Evolutionary conservation across 2,888 invertebrate genomes (phyloP), one percentile per base, ranked within the genome.

Genomic region (Mycogona germanica): DNA sequence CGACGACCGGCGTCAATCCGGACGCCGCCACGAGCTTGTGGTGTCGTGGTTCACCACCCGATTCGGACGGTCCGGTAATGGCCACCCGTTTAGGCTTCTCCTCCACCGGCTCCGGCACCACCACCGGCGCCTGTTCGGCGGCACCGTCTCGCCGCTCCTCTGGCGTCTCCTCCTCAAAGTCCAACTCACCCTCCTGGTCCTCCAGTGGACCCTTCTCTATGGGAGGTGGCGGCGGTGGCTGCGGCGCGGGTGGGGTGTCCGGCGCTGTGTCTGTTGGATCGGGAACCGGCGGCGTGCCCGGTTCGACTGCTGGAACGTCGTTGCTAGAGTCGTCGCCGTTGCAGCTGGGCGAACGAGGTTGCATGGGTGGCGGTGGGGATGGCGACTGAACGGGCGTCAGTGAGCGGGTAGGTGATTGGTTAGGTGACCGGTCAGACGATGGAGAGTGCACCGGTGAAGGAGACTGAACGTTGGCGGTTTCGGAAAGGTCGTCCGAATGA

Each of bases 151-250:
- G 12, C 23, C 30, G 29, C 26, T 53, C 55, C 37, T 59, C 48
- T 9, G 28, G 60, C 56, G 40, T 58, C 57, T 59, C 63, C 59
- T 53, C 62, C 58, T 71, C 71, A 61, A 70, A 72, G 60, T 72
- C 71, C 42, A 72, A 59, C 55, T 71, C 71, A 3, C 65, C 67
- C 51, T 69, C 68, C 55, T 70, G 68, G 53, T 69, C 68, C 5
- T 51, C 52, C 17, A 57, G 28, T 14, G 17, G n/a, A n/a, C n/a
- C n/a, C 19, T 19, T 53, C 35, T 12, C 17, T 52, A 14, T 9
- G 14, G 14, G 14, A 12, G 14, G 9, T 35, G 35, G 9, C 14
- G 35, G 14, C 35, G 35, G 12, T 35, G 14, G 9, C 35, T 9
- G 35, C 35, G 14, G 35, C 35, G 35, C 35, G 9, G n/a, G n/a